A percentile compares a stretch with the other conserved stretches of the same genome.
Evolutionary conservation across 2,888 invertebrate species (phyloP).

Genomic region (Melanotus villosus): DNA sequence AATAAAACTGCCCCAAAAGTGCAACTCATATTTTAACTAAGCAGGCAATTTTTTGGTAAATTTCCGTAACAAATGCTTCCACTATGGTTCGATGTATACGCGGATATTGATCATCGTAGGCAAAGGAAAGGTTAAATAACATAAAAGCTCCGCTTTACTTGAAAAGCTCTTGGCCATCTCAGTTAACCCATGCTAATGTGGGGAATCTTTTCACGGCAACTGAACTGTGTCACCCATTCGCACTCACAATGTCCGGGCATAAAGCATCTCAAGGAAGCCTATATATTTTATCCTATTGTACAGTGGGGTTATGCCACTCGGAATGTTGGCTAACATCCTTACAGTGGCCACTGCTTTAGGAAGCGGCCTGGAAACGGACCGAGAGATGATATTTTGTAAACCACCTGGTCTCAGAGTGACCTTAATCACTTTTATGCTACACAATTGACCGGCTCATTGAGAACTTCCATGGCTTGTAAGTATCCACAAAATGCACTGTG

Average conservation of each 20-base stretch:
- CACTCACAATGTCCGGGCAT: constrained; percentile 56
- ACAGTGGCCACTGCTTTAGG: constrained; percentile 43
- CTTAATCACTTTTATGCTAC: constrained; percentile 41
- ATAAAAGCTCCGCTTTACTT: constrained; percentile 39
- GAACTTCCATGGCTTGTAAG: not conserved
- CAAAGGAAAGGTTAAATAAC: constrained; percentile 44
- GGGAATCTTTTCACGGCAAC: constrained; percentile 57
- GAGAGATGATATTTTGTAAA: constrained; percentile 29
- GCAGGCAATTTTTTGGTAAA: not conserved
- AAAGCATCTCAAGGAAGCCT: constrained; percentile 55
- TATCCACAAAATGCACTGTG: no score
- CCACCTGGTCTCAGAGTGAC: constrained; percentile 43
- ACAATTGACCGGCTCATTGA: not conserved
- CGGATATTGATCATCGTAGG: constrained; percentile 30
- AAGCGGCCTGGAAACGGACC: constrained; percentile 33
- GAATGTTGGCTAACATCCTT: constrained; percentile 53
- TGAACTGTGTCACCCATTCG: constrained; percentile 60
- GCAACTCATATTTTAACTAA: no score
- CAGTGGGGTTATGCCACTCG: constrained; percentile 49
- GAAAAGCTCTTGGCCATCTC: constrained; percentile 49
- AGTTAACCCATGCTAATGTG: constrained; percentile 54
- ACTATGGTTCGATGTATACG: constrained; percentile 1
- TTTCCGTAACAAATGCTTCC: not conserved
- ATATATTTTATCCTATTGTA: constrained; percentile 57
- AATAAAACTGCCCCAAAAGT: no score